Conservation (phyloP, 2,797 vertebrate genomes). For the Otolemur crassicaudatus region DNA sequence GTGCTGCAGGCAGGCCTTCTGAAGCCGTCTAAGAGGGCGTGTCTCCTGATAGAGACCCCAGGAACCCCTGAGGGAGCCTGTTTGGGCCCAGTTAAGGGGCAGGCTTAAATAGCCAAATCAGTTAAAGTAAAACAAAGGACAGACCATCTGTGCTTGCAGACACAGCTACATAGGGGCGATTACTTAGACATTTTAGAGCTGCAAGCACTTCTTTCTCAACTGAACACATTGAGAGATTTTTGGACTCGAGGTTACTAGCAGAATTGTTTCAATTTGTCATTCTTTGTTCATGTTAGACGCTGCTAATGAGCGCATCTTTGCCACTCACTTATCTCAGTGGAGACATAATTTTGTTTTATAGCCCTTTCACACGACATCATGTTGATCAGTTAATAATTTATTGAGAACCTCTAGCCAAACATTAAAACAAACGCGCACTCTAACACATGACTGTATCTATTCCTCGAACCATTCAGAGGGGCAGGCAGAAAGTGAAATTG, state of each 20-base stretch:
- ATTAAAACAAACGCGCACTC: slow-evolving; percentile 63
- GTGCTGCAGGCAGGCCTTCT: not conserved
- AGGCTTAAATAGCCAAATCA: slow-evolving; percentile 40
- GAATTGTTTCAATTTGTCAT: slow-evolving; percentile 69
- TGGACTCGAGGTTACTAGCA: not conserved
- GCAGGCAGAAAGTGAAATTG: slow-evolving; percentile 48
- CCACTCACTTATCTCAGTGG: slow-evolving; percentile 52
- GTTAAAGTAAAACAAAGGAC: slow-evolving; percentile 54
- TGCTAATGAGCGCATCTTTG: slow-evolving; percentile 54
- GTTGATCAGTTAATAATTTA: slow-evolving; percentile 76
- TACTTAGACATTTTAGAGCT: slow-evolving; percentile 59
- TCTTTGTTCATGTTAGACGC: not conserved
- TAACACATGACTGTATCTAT: slow-evolving; percentile 16
- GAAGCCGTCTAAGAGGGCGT: not conserved
- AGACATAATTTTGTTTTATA: slow-evolving; percentile 73
- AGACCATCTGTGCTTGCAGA: slow-evolving; percentile 63
- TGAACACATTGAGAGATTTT: slow-evolving; percentile 28
- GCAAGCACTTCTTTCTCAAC: slow-evolving; percentile 61
- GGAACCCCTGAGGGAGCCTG: not conserved
- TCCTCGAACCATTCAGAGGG: slow-evolving; percentile 24
- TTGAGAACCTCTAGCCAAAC: slow-evolving; percentile 67
- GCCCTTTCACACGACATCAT: slow-evolving; percentile 33
- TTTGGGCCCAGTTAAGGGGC: slow-evolving; percentile 14
- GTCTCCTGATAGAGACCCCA: not conserved
- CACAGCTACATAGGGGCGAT: slow-evolving; percentile 39